Evolutionary conservation across 2,797 vertebrate species (phyloP).

Genomic region (Mus spretus): DNA sequence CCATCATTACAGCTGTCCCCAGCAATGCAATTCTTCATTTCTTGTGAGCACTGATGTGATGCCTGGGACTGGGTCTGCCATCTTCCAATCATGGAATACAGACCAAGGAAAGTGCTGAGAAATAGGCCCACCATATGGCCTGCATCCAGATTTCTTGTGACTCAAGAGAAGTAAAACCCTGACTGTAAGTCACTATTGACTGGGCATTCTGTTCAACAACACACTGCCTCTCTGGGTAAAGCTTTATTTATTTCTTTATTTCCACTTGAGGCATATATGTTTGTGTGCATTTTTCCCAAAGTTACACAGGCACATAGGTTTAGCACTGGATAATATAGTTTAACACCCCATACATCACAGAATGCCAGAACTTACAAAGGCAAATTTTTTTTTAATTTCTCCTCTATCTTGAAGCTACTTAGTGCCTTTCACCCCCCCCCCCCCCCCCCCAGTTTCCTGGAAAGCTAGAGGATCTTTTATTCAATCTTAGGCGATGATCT

Average conservation of each 20-base stretch:
- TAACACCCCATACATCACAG: background rate
- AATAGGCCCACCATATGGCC: background rate
- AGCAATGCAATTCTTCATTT: background rate
- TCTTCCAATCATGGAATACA: background rate
- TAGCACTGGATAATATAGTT: slow-evolving; percentile 44
- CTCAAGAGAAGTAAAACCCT: slow-evolving; percentile 31
- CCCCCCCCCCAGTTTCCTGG: slow-evolving; percentile 15
- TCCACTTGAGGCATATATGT: slow-evolving; percentile 3
- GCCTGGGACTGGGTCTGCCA: background rate
- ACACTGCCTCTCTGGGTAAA: background rate
- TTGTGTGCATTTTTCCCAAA: slow-evolving; percentile 2
- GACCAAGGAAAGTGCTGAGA: slow-evolving; percentile 1
- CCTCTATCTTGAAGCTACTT: slow-evolving; percentile 52
- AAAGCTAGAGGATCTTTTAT: slow-evolving; percentile 66
- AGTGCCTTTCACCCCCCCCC: slow-evolving; percentile 11
- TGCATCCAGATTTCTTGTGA: slow-evolving; percentile 3
- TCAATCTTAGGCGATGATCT: slow-evolving; percentile 45
- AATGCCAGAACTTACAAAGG: slow-evolving; percentile 30
- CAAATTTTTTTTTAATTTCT: background rate
- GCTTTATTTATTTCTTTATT: background rate
- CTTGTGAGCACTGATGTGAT: slow-evolving; percentile 12
- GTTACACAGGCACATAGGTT: background rate
- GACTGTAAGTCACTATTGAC: background rate
- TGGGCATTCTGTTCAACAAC: background rate
- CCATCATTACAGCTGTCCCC: background rate